Evolutionary conservation across 2,113 vertebrate genomes (phyloP).

Genomic region (Sylvilagus bachmani): DNA sequence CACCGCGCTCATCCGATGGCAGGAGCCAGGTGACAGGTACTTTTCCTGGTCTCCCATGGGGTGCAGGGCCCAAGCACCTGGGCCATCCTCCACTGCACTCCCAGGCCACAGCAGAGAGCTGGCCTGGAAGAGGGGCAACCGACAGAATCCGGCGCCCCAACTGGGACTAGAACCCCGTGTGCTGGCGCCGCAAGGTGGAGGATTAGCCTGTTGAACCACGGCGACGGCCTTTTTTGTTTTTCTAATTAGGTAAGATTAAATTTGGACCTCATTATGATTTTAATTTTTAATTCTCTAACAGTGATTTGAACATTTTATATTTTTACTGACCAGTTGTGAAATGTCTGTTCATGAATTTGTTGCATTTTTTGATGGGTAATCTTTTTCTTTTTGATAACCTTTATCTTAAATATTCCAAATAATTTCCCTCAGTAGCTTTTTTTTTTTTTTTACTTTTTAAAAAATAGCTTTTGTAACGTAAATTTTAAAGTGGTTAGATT

Average conservation of each 20-base stretch:
- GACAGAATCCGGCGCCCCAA: too few species aligned
- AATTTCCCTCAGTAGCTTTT: not conserved
- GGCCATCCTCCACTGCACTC: too few species aligned
- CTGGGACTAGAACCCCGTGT: too few species aligned
- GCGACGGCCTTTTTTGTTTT: not conserved
- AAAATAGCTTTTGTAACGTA: not conserved
- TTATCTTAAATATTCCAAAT: conserved; percentile 1
- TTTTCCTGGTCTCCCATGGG: too few species aligned
- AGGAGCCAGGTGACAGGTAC: too few species aligned
- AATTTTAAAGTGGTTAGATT: not conserved
- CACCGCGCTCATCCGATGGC: too few species aligned
- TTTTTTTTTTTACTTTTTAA: conserved; percentile 31
- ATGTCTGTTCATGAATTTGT: not conserved
- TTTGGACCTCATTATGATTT: conserved; percentile 23
- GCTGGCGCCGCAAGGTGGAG: too few species aligned
- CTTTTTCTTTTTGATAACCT: not conserved
- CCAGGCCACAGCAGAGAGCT: too few species aligned
- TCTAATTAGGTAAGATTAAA: not conserved
- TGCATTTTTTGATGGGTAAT: not conserved
- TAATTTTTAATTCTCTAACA: conserved; percentile 24
- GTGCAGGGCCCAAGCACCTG: too few species aligned
- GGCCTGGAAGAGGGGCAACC: too few species aligned
- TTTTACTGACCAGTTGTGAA: not conserved
- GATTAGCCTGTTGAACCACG: too few species aligned
- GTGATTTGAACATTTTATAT: not conserved